A percentile compares a stretch with the other conserved stretches of the same genome.
These are phyloP conservation scores for Anoura caudifer DNA, from an alignment of 2,113 vertebrate genomes.

Conservation along the genomic window DNA sequence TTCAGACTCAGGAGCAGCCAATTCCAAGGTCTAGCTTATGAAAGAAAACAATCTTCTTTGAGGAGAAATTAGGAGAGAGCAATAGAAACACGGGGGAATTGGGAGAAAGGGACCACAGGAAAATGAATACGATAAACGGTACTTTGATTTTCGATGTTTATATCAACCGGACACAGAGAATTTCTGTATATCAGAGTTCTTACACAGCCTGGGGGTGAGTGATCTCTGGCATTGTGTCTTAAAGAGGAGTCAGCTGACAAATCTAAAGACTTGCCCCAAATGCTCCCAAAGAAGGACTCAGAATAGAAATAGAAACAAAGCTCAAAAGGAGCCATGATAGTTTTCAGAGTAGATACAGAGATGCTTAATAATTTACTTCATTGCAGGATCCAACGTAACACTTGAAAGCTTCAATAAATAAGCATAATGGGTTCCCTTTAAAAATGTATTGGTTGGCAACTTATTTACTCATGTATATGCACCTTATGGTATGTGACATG, in stretches of 20 bases:
- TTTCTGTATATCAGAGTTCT: not conserved
- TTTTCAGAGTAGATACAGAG: conserved; percentile 58
- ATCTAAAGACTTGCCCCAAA: conserved; percentile 1
- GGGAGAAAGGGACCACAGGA: not conserved
- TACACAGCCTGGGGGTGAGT: not conserved
- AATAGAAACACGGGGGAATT: not conserved
- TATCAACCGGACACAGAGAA: not conserved
- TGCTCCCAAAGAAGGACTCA: not conserved
- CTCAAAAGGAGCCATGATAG: conserved; percentile 7
- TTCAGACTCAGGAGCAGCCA: not conserved
- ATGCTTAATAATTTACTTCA: conserved; percentile 73
- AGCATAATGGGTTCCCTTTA: conserved; percentile 68
- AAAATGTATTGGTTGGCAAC: conserved; percentile 76
- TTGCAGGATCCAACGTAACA: conserved; percentile 52
- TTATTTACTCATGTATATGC: conserved; percentile 69
- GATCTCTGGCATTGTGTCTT: not conserved
- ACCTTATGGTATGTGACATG: conserved; percentile 63
- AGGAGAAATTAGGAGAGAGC: not conserved
- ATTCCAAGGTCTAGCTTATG: not conserved
- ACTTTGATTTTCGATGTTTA: not conserved
- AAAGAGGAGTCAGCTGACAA: not conserved
- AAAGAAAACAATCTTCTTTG: not conserved
- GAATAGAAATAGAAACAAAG: not conserved
- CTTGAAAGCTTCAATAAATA: conserved; percentile 74
- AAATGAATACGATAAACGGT: not conserved